phyloP scores from a whole-genome alignment of 1,140 invertebrate genomes.

The Anagrus nilaparvatae region DNA sequence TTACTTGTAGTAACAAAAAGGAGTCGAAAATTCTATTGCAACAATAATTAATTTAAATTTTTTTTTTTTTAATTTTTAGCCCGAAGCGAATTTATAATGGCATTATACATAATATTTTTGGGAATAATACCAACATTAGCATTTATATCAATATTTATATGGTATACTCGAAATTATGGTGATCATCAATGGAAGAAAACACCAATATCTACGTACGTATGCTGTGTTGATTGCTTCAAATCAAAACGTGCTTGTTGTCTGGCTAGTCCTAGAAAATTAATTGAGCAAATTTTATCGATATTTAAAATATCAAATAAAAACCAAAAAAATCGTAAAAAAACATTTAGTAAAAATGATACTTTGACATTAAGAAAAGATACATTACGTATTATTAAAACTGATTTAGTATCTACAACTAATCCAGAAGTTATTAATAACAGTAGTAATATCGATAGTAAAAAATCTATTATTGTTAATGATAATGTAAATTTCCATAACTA shows the following conservation, averaged over 20 bases:
- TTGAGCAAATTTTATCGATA: too few relatives aligned
- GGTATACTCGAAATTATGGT: constrained; percentile 60
- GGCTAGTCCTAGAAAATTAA: too few relatives aligned
- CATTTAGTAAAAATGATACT: too few relatives aligned
- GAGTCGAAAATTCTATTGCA: constrained; percentile 1
- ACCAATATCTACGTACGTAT: constrained; percentile 61
- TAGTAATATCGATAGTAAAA: constrained; percentile 37
- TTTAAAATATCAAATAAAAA: too few relatives aligned
- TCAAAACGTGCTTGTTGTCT: too few relatives aligned
- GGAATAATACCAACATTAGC: constrained; percentile 63
- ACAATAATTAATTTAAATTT: constrained; percentile 3
- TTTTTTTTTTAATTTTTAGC: constrained; percentile 47
- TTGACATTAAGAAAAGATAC: background rate
- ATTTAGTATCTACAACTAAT: constrained; percentile 64
- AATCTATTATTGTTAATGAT: too few relatives aligned
- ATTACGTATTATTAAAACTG: constrained; percentile 47
- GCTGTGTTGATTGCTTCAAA: constrained; percentile 32
- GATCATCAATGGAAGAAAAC: constrained; percentile 54
- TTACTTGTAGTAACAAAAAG: background rate
- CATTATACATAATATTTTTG: constrained; percentile 74
- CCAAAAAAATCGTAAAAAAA: too few relatives aligned
- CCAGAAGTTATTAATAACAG: constrained; percentile 45
- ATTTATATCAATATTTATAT: constrained; percentile 54
- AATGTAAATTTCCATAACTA: too few relatives aligned
- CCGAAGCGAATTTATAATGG: constrained; percentile 57